Evolutionary conservation across 1,140 invertebrate species (phyloP), one percentile per base, ranked within the genome.

Genomic region (Hesperophylax magnus): DNA sequence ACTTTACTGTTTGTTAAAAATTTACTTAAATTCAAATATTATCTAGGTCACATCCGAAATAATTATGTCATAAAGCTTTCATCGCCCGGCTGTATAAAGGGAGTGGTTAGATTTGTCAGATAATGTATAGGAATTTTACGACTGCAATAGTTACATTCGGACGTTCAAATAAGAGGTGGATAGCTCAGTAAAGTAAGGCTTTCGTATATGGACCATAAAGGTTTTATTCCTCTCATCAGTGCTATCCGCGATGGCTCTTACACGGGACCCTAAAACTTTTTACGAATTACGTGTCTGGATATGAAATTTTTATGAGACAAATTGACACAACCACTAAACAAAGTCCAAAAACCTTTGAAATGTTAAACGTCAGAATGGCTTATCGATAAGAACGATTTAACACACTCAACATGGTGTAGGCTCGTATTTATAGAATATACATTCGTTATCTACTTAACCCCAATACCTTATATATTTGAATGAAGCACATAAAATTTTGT

Each of bases 201-300:
- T 67, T 15, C 24, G 27, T 34, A 31, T 9, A 67, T 67, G 63
- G 63, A 67, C 31, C 8, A 67, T 67, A 67, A 67, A 67, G 63
- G 63, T 67, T 67, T 67, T 67, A 67, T 67, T 4, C 8, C 63
- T 15, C 63, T 67, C 63, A 67, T 67, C 63, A 67, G 63, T 31
- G 63, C 11, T 18, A 9, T 67, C 7, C 22, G 22, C 22, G 27
- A 31, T 15, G 31, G 11, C 39, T 47, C 39, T 47, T 47, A 47
- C 39, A 27, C 15, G 22, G 63, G 24, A 34, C 63, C n/a, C 63
- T 67, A 67, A 67, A 67, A 67, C 22, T 27, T 67, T 67, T 67
- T 27, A 67, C 24, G 63, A 67, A 67, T 67, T 14, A 31, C 31
- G 63, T 67, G 63, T 34, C 9, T 47, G 61, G 61, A 67, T 67